Percentiles rank a stretch among this genome's conserved stretches.
Evolutionary conservation across 2,797 vertebrate genomes (phyloP).

Genomic region (Pelodytes ibericus): DNA sequence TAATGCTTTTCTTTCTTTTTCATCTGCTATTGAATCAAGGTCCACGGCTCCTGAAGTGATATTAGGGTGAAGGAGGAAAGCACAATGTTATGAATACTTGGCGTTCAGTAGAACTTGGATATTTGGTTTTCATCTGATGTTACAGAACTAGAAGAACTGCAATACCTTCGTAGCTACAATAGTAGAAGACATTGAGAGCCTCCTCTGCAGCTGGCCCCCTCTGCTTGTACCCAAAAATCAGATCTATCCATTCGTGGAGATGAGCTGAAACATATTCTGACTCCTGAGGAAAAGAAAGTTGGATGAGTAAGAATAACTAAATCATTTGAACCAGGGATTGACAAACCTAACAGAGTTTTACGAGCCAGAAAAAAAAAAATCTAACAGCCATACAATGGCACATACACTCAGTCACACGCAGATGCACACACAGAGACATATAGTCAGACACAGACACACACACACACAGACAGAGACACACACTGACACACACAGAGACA

Average conservation of each 20-base stretch:
- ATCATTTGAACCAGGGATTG: neutral
- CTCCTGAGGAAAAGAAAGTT: conserved; percentile 73
- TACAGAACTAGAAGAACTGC: neutral
- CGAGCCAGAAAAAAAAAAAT: too few relatives aligned
- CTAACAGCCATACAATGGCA: too few relatives aligned
- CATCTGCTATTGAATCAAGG: conserved; percentile 91
- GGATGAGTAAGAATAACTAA: neutral
- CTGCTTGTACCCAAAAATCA: conserved; percentile 96
- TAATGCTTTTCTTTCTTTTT: conserved; percentile 93
- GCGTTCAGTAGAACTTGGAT: too few relatives aligned
- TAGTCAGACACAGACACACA: too few relatives aligned
- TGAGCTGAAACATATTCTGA: conserved; percentile 91
- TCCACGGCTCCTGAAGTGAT: conserved; percentile 88
- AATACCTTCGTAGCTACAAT: conserved; percentile 89
- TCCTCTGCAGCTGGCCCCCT: conserved; percentile 89
- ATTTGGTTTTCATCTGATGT: too few relatives aligned
- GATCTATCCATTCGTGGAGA: conserved; percentile 95
- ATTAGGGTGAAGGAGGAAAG: neutral
- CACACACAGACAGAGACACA: too few relatives aligned
- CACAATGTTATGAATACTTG: neutral
- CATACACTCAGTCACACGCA: too few relatives aligned
- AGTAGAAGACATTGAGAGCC: conserved; percentile 95
- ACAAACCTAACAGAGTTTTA: conserved; percentile 1
- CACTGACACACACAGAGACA: too few relatives aligned
- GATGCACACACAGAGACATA: too few relatives aligned